Evolutionary conservation across 2,888 invertebrate species (phyloP).

Genomic region (Tetramorium bicarinatum): DNA sequence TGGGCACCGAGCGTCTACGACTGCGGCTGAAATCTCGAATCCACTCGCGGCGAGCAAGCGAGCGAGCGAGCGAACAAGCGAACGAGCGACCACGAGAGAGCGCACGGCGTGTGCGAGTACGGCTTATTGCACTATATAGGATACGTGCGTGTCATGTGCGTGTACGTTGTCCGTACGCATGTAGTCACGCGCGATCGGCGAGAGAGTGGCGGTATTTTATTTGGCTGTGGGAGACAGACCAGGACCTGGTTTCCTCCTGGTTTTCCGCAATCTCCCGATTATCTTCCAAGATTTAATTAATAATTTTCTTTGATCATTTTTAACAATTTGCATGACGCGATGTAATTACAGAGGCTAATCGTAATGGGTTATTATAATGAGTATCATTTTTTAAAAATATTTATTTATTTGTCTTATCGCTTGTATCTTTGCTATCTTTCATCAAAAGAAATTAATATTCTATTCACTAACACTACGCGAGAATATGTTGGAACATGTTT

Average conservation of each 20-base stretch:
- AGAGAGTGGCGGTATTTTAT: conserved; percentile 20
- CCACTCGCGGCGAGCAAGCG: conserved; percentile 69
- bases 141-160: conserved; percentile 7
- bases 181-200: not conserved
- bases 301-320: not conserved
- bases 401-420: not conserved
- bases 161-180: conserved; percentile 2
- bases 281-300: not conserved
- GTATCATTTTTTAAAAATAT: not conserved
- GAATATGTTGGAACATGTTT: not conserved
- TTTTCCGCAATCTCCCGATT: not conserved
- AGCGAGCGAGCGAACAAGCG: conserved; percentile 31
- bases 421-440: not conserved
- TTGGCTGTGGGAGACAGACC: conserved; percentile 51
- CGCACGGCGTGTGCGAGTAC: conserved; percentile 46
- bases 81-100: conserved; percentile 63
- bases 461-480: not conserved
- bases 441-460: not conserved
- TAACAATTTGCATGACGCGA: not conserved
- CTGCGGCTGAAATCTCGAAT: conserved; percentile 71
- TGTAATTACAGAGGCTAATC: not conserved
- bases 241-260: conserved; percentile 27
- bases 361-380: not conserved
- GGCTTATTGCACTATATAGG: conserved; percentile 19
- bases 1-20: conserved; percentile 69